A percentile compares a stretch with the other conserved stretches of the same genome.
Conservation (phyloP, 1,140 invertebrate genomes). For the Anoplolepis gracilipes region DNA sequence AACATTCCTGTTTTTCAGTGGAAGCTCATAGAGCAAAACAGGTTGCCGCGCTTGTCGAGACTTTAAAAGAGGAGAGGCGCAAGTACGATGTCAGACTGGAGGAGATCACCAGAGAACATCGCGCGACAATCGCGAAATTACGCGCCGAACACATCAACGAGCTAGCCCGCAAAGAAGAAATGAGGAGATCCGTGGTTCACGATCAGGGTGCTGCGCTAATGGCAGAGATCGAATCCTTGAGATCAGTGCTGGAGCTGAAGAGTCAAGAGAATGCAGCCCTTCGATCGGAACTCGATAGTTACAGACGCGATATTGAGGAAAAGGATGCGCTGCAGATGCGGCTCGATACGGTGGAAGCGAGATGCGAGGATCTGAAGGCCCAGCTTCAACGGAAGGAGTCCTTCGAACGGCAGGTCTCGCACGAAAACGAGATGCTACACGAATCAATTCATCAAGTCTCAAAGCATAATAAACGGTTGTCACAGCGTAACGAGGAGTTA, state of each 20-base stretch:
- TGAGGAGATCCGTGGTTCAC: slow-evolving; percentile 76
- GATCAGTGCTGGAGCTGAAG: slow-evolving; percentile 91
- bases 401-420: slow-evolving; percentile 85
- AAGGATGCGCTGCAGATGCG: slow-evolving; percentile 88
- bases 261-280: slow-evolving; percentile 90
- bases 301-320: slow-evolving; percentile 87
- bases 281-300: slow-evolving; percentile 88
- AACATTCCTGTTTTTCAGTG: slow-evolving; percentile 74
- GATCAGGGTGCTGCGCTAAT: slow-evolving; percentile 84
- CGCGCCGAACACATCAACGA: slow-evolving; percentile 83
- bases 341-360: slow-evolving; percentile 87
- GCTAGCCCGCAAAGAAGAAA: slow-evolving; percentile 75
- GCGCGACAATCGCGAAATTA: slow-evolving; percentile 79
- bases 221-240: slow-evolving; percentile 91
- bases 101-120: slow-evolving; percentile 77
- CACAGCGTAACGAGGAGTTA: slow-evolving; percentile 94
- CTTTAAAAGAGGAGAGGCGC: slow-evolving; percentile 72
- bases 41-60: slow-evolving; percentile 75
- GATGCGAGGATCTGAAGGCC: slow-evolving; percentile 89
- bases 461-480: slow-evolving; percentile 91
- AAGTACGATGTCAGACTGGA: slow-evolving; percentile 70
- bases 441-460: slow-evolving; percentile 90
- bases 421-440: slow-evolving; percentile 90
- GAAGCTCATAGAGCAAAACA: slow-evolving; percentile 77
- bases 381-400: slow-evolving; percentile 88